A percentile compares a stretch with the other conserved stretches of the same genome.
These are phyloP conservation scores for Lepisosteus oculatus DNA, from an alignment of 2,113 vertebrate species.

Conservation along the genomic window DNA sequence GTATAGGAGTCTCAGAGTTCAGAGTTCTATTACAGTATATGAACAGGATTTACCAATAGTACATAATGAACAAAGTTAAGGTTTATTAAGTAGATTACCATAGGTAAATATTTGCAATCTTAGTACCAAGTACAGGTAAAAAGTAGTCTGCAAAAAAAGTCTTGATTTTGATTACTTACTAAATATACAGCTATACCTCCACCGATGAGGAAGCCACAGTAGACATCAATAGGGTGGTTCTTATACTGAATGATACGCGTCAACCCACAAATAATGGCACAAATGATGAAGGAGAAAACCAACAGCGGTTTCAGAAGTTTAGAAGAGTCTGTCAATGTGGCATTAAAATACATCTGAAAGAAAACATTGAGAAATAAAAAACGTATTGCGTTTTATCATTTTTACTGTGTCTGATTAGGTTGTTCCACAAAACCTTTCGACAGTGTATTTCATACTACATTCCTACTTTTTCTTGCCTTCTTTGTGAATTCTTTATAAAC, in stretches of 20 bases:
- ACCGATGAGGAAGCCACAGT: slow-evolving; percentile 93
- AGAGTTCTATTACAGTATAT: no score
- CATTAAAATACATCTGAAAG: slow-evolving; percentile 98
- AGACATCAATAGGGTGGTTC: slow-evolving; percentile 94
- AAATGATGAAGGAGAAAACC: slow-evolving; percentile 94
- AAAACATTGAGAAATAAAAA: slow-evolving; percentile 30
- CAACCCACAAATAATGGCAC: slow-evolving; percentile 92
- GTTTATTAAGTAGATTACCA: neutral
- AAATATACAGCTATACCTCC: slow-evolving; percentile 91
- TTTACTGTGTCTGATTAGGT: no score
- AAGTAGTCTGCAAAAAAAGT: neutral
- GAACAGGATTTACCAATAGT: no score
- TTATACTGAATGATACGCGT: slow-evolving; percentile 97
- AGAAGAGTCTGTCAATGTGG: slow-evolving; percentile 91
- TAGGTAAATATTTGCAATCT: neutral
- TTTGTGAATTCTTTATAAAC: no score
- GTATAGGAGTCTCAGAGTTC: no score
- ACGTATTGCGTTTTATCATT: no score
- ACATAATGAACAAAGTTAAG: no score
- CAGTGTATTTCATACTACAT: no score
- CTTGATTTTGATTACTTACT: slow-evolving; percentile 60
- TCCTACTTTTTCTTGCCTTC: no score
- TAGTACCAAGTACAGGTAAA: neutral
- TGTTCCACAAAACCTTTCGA: no score
- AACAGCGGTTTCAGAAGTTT: slow-evolving; percentile 94